These are phyloP conservation scores for Helleia helle DNA, from an alignment of 2,888 invertebrate species.

Conservation along the genomic window DNA sequence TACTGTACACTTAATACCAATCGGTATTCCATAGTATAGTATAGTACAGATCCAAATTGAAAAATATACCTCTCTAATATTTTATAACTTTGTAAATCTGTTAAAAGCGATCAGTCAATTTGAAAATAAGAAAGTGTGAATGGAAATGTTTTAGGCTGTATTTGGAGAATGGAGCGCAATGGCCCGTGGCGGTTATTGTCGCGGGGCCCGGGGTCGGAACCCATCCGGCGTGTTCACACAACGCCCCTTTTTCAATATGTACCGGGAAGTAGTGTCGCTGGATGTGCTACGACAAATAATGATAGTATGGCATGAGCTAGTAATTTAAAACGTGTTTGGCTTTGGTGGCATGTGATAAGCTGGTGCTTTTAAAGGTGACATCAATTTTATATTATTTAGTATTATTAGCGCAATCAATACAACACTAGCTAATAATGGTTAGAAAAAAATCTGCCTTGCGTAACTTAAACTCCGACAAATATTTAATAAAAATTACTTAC, in stretches of 20 bases:
- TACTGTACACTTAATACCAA: background rate
- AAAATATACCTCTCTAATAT: background rate
- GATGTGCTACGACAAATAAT: constrained; percentile 3
- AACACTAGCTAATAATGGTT: too few relatives aligned
- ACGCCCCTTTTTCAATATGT: constrained; percentile 29
- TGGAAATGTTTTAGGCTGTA: constrained; percentile 32
- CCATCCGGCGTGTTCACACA: constrained; percentile 51
- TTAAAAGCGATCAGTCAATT: constrained; percentile 6
- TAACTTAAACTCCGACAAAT: too few relatives aligned
- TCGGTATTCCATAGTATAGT: too few relatives aligned
- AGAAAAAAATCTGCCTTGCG: too few relatives aligned
- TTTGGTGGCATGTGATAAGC: too few relatives aligned
- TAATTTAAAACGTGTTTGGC: background rate
- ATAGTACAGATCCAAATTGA: too few relatives aligned
- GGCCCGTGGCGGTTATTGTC: constrained; percentile 42
- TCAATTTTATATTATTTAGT: too few relatives aligned
- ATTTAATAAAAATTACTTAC: too few relatives aligned
- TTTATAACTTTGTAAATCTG: background rate
- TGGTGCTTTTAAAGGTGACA: too few relatives aligned
- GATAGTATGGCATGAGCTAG: too few relatives aligned
- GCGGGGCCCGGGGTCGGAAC: constrained; percentile 29
- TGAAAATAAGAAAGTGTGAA: constrained; percentile 23
- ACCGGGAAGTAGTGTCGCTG: constrained; percentile 10
- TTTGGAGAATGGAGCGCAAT: constrained; percentile 38
- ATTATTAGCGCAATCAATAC: too few relatives aligned